These are phyloP conservation scores for Serripes groenlandicus DNA, from an alignment of 2,888 invertebrate species.

Conservation along the genomic window DNA sequence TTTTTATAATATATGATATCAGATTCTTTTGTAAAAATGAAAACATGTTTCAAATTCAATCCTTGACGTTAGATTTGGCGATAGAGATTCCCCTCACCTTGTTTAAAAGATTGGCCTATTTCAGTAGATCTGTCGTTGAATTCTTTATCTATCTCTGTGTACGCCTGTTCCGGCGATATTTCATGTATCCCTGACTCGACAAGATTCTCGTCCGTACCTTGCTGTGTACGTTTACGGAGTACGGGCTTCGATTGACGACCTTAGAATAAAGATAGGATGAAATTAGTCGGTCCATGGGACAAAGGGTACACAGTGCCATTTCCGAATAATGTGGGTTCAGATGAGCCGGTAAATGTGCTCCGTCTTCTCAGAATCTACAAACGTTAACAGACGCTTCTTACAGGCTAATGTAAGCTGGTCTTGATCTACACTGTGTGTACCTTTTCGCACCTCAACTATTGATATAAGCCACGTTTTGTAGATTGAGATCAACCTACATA, in stretches of 20 bases:
- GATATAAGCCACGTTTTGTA: no score
- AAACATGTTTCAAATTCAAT: no score
- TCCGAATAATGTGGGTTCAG: neutral
- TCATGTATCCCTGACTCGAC: constrained; percentile 56
- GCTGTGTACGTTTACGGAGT: neutral
- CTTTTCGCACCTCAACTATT: no score
- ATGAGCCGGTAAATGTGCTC: neutral
- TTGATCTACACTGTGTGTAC: neutral
- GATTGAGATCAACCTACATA: no score
- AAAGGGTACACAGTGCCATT: no score
- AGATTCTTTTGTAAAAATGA: no score
- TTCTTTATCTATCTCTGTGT: constrained; percentile 71
- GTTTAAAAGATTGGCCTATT: neutral
- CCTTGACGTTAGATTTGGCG: no score
- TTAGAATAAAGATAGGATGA: neutral
- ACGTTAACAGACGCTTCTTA: no score
- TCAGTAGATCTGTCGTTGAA: constrained; percentile 45
- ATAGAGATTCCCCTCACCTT: no score
- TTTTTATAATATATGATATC: no score
- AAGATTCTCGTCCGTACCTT: neutral
- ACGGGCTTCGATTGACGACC: constrained; percentile 9
- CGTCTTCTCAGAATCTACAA: no score
- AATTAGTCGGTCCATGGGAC: no score
- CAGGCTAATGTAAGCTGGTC: neutral
- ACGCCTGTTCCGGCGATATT: constrained; percentile 80